Evolutionary conservation across 2,113 vertebrate genomes (phyloP).

Genomic region (Tyrannus savana): DNA sequence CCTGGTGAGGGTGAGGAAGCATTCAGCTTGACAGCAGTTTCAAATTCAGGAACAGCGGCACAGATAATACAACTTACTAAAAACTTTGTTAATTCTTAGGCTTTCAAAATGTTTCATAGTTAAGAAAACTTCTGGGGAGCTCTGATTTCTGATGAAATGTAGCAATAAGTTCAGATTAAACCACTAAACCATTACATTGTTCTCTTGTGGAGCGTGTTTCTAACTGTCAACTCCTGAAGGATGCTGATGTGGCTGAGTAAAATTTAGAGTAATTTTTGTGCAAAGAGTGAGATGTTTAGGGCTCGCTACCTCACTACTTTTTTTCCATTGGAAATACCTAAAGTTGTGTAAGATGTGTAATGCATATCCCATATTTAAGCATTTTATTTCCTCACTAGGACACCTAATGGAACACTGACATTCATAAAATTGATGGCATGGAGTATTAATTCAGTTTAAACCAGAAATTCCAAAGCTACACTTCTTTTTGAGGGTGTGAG

Average conservation of each 20-base stretch:
- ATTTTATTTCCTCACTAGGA: not conserved
- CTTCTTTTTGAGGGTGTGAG: not conserved
- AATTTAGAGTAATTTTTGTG: not conserved
- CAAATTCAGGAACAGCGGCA: not conserved
- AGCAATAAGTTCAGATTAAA: not conserved
- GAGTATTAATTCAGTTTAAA: not conserved
- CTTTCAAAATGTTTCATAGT: not conserved
- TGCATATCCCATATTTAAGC: not conserved
- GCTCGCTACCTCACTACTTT: not conserved
- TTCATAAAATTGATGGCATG: not conserved
- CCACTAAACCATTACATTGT: fast-evolving
- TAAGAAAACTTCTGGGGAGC: not conserved
- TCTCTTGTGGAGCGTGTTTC: not conserved
- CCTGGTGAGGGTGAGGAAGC: not conserved
- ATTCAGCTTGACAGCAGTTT: not conserved
- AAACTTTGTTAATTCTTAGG: not conserved
- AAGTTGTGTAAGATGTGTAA: not conserved
- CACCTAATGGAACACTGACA: not conserved
- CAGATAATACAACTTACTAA: not conserved
- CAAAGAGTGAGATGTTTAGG: not conserved
- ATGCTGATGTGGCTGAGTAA: not conserved
- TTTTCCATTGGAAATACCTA: not conserved
- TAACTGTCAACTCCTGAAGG: not conserved
- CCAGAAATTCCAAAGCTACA: not conserved
- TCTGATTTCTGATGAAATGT: not conserved